Evolutionary conservation across 2,888 invertebrate genomes (phyloP), one percentile per base, ranked within the genome.

Genomic region (Protodeltote pygarga): DNA sequence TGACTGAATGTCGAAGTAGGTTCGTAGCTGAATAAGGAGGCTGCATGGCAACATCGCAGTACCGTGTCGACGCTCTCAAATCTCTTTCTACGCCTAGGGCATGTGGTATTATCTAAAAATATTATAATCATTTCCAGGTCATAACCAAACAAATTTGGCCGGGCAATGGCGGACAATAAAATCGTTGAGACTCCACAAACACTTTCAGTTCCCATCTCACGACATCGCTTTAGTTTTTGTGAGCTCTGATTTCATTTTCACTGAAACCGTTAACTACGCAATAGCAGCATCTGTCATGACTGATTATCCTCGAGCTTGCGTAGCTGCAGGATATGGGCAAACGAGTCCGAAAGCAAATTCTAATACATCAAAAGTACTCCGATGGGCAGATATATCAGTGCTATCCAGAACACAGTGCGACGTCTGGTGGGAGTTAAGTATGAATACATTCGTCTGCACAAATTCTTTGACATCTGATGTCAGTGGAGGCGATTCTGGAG

Each of bases 401-500:
- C 49, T 87, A 39, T 28, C 79, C 0, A 53, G 72, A 16, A 64
- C 53, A 44, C 62, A 60, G 5, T 87, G 88, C 19, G 53, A 77
- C 0, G 28, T 52, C 0, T 27, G 81, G 0, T 87, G 86, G 85
- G 75, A 79, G 10, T 76, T 84, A 73, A 64, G 80, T 13, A 81
- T 59, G 54, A 44, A 47, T 25, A 9, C 28, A 0, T 59, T 54
- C 11, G 9, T 59, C 40, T 73, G 45, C 25, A 54, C 47, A 2
- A 32, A 33, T 27, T 50, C 50, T 1, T 16, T 31, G 0, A 11
- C 24, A 0, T 14, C 40, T 0, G 58, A 50, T 16, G 47, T 59
- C 0, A 66, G 76, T 1, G 62, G 59, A 0, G 87, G 87, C 0
- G 88, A 87, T 46, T 87, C 87, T 0, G 87, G 87, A 0, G 84